Conservation (phyloP, 2,797 vertebrate genomes). For the Sarcophilus harrisii region DNA sequence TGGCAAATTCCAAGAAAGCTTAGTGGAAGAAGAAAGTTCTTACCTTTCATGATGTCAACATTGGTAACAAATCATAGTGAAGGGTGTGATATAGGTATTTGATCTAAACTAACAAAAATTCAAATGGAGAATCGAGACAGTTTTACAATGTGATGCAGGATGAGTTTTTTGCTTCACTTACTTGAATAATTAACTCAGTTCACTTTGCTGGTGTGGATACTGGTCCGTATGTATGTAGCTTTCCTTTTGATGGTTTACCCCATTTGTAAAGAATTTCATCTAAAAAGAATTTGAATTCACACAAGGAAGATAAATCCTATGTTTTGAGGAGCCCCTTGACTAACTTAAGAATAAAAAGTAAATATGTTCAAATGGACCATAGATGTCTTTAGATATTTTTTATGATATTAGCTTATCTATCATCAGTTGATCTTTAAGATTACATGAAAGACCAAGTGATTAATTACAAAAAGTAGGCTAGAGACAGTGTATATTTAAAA, state of each 20-base stretch:
- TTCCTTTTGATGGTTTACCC: not conserved
- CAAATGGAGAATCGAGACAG: conserved; percentile 19
- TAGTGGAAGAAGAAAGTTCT: not conserved
- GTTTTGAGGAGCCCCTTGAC: not conserved
- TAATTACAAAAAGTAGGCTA: not conserved
- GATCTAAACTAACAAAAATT: not conserved
- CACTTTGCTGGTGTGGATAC: not conserved
- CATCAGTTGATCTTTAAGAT: not conserved
- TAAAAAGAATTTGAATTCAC: not conserved
- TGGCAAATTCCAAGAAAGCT: conserved; percentile 42
- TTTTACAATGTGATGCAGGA: not conserved
- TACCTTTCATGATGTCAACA: not conserved
- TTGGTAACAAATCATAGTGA: not conserved
- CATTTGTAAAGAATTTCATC: not conserved
- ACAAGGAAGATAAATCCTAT: not conserved
- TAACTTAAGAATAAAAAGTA: not conserved
- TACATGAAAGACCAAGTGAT: not conserved
- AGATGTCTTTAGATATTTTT: not conserved
- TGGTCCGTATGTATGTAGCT: not conserved
- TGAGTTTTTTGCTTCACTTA: not conserved
- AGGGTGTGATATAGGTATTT: not conserved
- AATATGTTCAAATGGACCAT: not conserved
- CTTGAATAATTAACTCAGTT: conserved; percentile 7
- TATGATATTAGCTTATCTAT: not conserved
- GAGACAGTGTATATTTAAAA: not conserved